A percentile compares a stretch with the other conserved stretches of the same genome.
These are phyloP conservation scores for Ariopsis seemanni DNA, from an alignment of 2,113 vertebrate species.

Conservation along the genomic window DNA sequence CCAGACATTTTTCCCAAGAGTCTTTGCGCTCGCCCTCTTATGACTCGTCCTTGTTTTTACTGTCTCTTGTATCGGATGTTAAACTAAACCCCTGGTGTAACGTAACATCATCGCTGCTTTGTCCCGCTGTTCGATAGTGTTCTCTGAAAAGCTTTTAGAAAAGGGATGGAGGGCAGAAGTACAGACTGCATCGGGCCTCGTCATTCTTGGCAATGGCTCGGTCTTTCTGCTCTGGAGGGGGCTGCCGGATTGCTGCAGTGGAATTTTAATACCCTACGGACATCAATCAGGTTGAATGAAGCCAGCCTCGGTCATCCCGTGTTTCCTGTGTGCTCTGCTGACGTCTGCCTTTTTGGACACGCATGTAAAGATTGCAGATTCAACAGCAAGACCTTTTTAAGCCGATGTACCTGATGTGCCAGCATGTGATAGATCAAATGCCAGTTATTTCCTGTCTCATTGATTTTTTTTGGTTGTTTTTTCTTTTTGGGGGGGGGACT, in stretches of 20 bases:
- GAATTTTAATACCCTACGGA: conserved; percentile 56
- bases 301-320: conserved; percentile 16
- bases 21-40: neutral
- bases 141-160: conserved; percentile 26
- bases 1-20: conserved; percentile 14
- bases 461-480: neutral
- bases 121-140: neutral
- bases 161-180: conserved; percentile 1
- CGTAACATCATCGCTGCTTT: conserved; percentile 21
- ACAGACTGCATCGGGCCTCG: conserved; percentile 40
- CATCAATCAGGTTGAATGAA: conserved; percentile 50
- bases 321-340: conserved; percentile 31
- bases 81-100: conserved; percentile 13
- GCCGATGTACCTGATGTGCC: neutral
- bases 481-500: neutral
- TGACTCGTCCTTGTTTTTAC: conserved; percentile 35
- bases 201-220: conserved; percentile 45
- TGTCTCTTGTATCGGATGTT: conserved; percentile 16
- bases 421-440: conserved; percentile 18
- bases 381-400: neutral
- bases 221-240: conserved; percentile 40
- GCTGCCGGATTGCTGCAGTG: conserved; percentile 44
- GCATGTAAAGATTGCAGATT: conserved; percentile 30
- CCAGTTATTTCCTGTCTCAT: neutral
- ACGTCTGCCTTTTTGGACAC: conserved; percentile 26